Evolutionary conservation across 2,113 vertebrate species (phyloP).

Genomic region (Aleadryas rufinucha): DNA sequence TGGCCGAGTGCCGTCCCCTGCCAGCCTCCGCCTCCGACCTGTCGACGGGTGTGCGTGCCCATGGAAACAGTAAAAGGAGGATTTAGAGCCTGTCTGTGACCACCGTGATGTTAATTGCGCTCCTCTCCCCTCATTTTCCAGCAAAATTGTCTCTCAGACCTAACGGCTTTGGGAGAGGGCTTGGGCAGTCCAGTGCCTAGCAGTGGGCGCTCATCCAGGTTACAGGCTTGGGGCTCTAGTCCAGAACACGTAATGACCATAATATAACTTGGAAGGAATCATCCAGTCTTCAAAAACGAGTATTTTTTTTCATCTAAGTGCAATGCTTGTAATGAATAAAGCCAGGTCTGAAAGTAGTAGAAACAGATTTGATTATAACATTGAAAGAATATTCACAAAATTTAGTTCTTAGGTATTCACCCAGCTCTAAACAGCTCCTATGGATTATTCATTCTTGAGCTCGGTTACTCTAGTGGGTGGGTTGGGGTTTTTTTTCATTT

Average conservation of each 20-base stretch:
- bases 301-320: background rate
- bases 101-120: rapidly evolving
- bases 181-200: background rate
- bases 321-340: background rate
- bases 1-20: rapidly evolving
- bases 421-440: background rate
- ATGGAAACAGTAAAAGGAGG: rapidly evolving
- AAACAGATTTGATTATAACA: background rate
- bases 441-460: background rate
- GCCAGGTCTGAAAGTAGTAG: background rate
- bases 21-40: too few species aligned
- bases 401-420: background rate
- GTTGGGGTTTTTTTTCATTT: background rate
- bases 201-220: background rate
- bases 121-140: rapidly evolving
- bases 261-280: background rate
- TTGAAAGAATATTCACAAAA: background rate
- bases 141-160: too few species aligned
- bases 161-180: background rate
- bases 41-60: background rate
- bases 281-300: background rate
- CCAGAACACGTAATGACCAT: background rate
- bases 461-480: background rate
- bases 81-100: rapidly evolving
- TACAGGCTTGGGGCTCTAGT: background rate